These are phyloP conservation scores for Nudaria mundana DNA, from an alignment of 2,888 invertebrate genomes.

Conservation along the genomic window DNA sequence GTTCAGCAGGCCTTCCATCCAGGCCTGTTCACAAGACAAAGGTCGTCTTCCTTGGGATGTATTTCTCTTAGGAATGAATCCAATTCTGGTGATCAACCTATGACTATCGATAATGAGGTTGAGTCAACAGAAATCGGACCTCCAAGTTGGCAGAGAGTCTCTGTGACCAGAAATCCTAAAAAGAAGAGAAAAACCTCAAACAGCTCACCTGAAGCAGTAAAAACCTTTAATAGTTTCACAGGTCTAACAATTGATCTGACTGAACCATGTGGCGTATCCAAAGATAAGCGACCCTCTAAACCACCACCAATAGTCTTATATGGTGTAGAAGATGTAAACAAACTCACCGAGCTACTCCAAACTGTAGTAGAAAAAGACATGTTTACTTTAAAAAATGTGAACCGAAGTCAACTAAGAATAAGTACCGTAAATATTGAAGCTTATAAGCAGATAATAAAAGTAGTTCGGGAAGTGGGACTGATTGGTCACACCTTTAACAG, in stretches of 20 bases:
- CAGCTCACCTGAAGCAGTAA: background rate
- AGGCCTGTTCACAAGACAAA: background rate
- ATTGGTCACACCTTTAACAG: background rate
- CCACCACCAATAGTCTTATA: too few relatives aligned
- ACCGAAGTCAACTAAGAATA: background rate
- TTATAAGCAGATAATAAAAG: background rate
- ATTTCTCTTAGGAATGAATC: too few relatives aligned
- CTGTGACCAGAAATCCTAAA: background rate
- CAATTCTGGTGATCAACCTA: too few relatives aligned
- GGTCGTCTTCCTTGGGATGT: background rate
- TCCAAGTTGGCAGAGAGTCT: background rate
- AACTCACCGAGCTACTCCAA: background rate
- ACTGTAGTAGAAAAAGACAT: background rate
- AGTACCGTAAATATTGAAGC: background rate
- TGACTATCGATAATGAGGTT: too few relatives aligned
- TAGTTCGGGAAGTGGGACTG: background rate
- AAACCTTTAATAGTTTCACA: background rate
- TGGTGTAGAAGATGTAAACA: too few relatives aligned
- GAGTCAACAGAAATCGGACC: too few relatives aligned
- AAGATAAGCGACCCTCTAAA: too few relatives aligned
- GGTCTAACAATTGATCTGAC: too few relatives aligned
- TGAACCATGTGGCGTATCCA: too few relatives aligned
- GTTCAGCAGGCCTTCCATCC: background rate
- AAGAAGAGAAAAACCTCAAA: background rate
- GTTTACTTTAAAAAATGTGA: too few relatives aligned